Percentiles rank a stretch among this genome's conserved stretches.
Evolutionary conservation across 2,797 vertebrate genomes (phyloP).

Genomic region (Coregonus ussuriensis): DNA sequence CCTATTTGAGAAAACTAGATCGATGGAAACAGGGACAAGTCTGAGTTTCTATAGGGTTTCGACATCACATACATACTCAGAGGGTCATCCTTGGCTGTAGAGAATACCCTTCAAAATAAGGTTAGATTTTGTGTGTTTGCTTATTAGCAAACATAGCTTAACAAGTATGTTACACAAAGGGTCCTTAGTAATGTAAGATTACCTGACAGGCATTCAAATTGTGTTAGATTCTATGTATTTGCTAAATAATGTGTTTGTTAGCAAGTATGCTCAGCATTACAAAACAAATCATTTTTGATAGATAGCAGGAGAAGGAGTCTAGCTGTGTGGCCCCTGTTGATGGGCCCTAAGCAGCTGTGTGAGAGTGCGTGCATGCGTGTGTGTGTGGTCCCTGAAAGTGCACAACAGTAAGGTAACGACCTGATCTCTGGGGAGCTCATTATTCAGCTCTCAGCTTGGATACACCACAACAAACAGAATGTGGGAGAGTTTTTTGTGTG

Average conservation of each 20-base stretch:
- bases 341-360: not conserved
- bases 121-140: no score
- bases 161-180: no score
- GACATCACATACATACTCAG: no score
- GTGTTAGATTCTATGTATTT: conserved; percentile 5
- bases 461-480: not conserved
- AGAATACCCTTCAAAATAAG: no score
- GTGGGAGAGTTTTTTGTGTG: not conserved
- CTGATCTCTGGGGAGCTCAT: not conserved
- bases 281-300: not conserved
- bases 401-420: not conserved
- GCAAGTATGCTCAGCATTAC: conserved; percentile 12
- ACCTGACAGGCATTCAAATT: not conserved
- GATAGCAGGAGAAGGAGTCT: not conserved
- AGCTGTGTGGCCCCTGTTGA: not conserved
- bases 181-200: not conserved
- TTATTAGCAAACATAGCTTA: no score
- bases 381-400: not conserved
- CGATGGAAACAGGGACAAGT: conserved; percentile 28
- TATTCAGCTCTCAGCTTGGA: not conserved
- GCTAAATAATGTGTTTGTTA: conserved; percentile 12
- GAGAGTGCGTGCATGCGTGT: not conserved
- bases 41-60: not conserved
- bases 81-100: no score
- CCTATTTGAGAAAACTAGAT: conserved; percentile 41